A percentile compares a stretch with the other conserved stretches of the same genome.
These are phyloP conservation scores for Rhimphoctona megacephalus DNA, from an alignment of 2,888 invertebrate species.

Conservation along the genomic window DNA sequence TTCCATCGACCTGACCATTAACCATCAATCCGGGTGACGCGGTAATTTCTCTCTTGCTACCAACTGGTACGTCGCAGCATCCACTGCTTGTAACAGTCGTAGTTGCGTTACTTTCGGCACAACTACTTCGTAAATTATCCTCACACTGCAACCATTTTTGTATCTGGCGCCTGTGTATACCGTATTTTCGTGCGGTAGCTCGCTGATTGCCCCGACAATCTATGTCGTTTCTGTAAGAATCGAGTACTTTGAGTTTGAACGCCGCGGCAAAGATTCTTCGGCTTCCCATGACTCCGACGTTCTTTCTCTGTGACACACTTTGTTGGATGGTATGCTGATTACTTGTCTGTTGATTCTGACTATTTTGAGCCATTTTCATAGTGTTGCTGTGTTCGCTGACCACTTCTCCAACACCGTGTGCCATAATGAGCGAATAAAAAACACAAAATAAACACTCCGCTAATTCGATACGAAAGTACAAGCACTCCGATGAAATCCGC, in stretches of 20 bases:
- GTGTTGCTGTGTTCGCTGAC: conserved; percentile 83
- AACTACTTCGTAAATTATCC: conserved; percentile 91
- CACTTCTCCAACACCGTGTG: conserved; percentile 87
- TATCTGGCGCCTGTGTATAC: conserved; percentile 95
- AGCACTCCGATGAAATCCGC: background rate
- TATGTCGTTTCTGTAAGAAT: conserved; percentile 93
- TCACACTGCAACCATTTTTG: conserved; percentile 97
- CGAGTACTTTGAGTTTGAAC: conserved; percentile 95
- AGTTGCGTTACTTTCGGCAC: conserved; percentile 85
- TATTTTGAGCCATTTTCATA: conserved; percentile 80
- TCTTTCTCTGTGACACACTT: conserved; percentile 79
- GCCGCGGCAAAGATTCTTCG: conserved; percentile 95
- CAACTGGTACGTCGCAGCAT: conserved; percentile 69
- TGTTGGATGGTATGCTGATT: conserved; percentile 71
- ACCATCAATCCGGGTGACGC: background rate
- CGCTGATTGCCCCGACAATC: conserved; percentile 96
- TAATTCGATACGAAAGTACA: conserved; percentile 31
- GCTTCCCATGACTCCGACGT: conserved; percentile 89
- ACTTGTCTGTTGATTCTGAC: conserved; percentile 79
- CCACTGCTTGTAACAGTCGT: conserved; percentile 63
- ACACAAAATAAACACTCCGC: background rate
- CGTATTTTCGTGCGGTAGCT: conserved; percentile 95
- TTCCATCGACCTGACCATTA: conserved; percentile 21
- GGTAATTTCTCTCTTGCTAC: conserved; percentile 54
- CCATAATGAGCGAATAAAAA: conserved; percentile 83